Evolutionary conservation across 2,888 invertebrate genomes (phyloP).

Genomic region (Pseudolycoriella hygida): DNA sequence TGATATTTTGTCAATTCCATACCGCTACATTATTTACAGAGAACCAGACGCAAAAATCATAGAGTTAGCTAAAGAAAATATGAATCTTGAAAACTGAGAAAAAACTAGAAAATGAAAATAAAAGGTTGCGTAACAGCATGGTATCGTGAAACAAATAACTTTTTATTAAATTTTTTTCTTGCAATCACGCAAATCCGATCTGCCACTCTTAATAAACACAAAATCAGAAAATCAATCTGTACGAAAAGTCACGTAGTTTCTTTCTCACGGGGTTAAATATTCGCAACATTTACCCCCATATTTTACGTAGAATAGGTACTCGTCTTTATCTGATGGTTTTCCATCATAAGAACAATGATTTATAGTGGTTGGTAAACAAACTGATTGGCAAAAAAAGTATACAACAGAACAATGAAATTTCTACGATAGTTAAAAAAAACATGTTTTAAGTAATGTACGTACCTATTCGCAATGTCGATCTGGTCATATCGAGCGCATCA

Average conservation of each 20-base stretch:
- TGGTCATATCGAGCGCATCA: slow-evolving; percentile 7
- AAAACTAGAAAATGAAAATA: neutral
- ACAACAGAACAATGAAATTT: too few species aligned
- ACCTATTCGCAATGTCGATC: slow-evolving; percentile 13
- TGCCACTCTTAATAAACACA: too few species aligned
- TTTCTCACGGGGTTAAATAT: neutral
- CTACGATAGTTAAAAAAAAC: neutral
- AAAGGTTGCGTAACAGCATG: neutral
- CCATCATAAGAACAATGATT: neutral
- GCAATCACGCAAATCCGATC: too few species aligned
- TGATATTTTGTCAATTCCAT: too few species aligned
- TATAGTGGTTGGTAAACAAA: neutral
- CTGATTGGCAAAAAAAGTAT: too few species aligned
- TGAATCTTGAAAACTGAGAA: neutral
- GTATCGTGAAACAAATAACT: too few species aligned
- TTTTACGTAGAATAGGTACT: too few species aligned
- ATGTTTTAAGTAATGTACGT: slow-evolving; percentile 4
- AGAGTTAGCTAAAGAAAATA: too few species aligned
- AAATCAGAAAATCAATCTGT: neutral
- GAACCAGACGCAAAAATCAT: too few species aligned
- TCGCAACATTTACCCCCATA: neutral
- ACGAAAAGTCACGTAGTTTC: neutral
- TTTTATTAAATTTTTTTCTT: too few species aligned
- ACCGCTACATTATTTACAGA: too few species aligned
- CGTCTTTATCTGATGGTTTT: neutral